Evolutionary conservation across 1,140 invertebrate genomes (phyloP).

Genomic region (Tetragnatha versicolor): DNA sequence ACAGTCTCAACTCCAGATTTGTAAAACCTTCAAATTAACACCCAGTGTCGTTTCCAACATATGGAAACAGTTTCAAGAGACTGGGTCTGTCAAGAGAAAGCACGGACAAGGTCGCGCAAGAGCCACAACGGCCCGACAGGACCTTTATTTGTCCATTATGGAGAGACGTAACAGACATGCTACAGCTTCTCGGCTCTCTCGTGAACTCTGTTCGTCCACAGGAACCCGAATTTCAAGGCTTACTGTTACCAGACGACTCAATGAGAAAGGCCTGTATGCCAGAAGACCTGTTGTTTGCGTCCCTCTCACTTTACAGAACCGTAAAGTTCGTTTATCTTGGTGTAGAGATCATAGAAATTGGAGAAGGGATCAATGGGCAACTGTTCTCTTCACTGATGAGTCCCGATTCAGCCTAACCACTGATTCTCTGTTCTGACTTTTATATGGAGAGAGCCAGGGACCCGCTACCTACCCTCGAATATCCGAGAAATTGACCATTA

Average conservation of each 20-base stretch:
- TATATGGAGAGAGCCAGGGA: background rate
- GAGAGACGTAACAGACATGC: background rate
- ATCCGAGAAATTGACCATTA: background rate
- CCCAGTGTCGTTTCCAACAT: background rate
- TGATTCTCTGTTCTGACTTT: background rate
- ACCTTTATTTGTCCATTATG: background rate
- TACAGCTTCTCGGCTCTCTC: background rate
- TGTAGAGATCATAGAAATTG: background rate
- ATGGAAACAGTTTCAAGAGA: conserved; percentile 9
- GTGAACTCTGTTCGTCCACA: background rate
- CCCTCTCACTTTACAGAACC: background rate
- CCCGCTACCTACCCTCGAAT: background rate
- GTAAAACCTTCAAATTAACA: background rate
- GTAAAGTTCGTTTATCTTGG: background rate
- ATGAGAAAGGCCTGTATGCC: background rate
- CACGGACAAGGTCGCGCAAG: background rate
- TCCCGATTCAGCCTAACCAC: background rate
- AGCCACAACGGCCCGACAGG: background rate
- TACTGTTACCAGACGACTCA: background rate
- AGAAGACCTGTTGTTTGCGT: conserved; percentile 2
- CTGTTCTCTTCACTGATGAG: conserved; percentile 1
- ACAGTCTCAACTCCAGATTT: background rate
- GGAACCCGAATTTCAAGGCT: background rate
- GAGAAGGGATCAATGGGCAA: background rate
- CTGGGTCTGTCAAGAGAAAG: background rate